Base-by-base conservation (phyloP, 2,888 invertebrate species). In the Calliphora vomitoria region DNA sequence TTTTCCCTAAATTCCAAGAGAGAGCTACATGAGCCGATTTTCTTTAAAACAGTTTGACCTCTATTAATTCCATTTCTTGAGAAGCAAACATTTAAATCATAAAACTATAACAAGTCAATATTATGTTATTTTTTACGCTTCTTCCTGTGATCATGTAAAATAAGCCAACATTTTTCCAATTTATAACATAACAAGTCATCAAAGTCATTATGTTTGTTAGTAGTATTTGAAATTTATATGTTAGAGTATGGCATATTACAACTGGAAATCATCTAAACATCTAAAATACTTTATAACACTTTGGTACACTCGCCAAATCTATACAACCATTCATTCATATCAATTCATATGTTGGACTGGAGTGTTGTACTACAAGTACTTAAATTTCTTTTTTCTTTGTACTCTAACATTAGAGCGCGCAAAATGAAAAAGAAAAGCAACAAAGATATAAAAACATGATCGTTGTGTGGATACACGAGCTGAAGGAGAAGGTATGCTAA, bases 201-300 rank as follows among this genome's bases (percentile, higher is more conserved):
- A 69, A 55, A 72, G 31, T 44, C n/a, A 41, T 72, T 72, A 10
- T 64, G 18, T 72, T 81, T 55, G n/a, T 44, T 82, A 55, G 64
- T 68, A 20, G 38, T 44, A 58, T 69, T 74, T 62, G 13, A 31
- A 81, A 60, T 69, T 62, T 64, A 75, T 82, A 8, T 76, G 11
- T 4, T 53, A 18, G 25, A 35, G 38, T 44, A 50, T 69, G 69
- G 35, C 76, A 72, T 62, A 18, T 66, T 60, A 68, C 74, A 74
- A 81, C 55, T 80, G 47, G 62, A 75, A 80, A 78, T 62, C 78
- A 68, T 87, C 72, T 81, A 60, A 44, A 81, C 66, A 84, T 64
- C 68, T 38, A 47, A 76, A 80, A 76, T 71, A 69, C 80, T 80
- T 83, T 81, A 76, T 74, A 87, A 85, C 82, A 82, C 87, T 79